These are phyloP conservation scores for Petrolisthes cinctipes DNA, from an alignment of 2,888 invertebrate genomes.

Conservation along the genomic window DNA sequence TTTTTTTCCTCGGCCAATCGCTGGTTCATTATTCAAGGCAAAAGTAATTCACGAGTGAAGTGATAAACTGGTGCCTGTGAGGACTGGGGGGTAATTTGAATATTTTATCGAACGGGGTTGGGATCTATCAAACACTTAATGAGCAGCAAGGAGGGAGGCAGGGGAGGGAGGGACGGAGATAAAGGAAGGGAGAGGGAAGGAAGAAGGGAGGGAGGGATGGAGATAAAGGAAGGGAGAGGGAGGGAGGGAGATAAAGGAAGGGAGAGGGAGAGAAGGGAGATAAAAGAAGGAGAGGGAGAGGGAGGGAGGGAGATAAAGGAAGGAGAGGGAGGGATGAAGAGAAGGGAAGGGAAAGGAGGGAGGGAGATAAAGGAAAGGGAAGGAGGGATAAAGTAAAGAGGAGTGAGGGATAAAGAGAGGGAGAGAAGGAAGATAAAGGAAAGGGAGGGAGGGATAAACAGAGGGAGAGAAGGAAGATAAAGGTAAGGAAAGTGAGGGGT, in stretches of 20 bases:
- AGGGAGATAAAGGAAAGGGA: background rate
- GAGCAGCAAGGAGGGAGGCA: background rate
- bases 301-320: background rate
- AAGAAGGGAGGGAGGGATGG: background rate
- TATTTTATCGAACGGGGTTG: background rate
- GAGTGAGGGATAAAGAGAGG: background rate
- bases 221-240: background rate
- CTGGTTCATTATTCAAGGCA: background rate
- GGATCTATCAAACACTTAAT: background rate
- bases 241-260: background rate
- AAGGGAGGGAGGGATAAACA: background rate
- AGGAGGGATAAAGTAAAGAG: background rate
- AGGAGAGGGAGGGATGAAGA: background rate
- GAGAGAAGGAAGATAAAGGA: background rate
- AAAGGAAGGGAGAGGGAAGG: background rate
- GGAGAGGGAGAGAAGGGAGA: background rate
- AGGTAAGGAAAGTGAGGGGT: no score
- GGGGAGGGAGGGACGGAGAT: background rate
- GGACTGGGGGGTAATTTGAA: constrained; percentile 10
- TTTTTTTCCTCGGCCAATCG: background rate
- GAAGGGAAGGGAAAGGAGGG: background rate
- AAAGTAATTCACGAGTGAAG: background rate
- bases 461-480: no score
- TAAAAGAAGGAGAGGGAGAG: background rate
- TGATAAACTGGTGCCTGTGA: background rate